Evolutionary conservation across 2,888 invertebrate species (phyloP).

Genomic region (Parasteatoda lunata): DNA sequence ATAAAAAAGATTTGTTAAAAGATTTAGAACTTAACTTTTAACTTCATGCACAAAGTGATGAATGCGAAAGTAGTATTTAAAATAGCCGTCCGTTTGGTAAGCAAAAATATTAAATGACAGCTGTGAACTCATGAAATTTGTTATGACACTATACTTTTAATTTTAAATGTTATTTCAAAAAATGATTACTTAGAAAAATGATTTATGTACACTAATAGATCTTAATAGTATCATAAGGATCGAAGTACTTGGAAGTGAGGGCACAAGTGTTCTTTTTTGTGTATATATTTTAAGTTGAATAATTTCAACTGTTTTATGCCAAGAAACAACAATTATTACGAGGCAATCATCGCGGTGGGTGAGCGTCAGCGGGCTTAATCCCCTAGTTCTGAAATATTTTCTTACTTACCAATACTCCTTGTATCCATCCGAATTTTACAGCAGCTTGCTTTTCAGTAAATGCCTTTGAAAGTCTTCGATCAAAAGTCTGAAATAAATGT

Average conservation of each 20-base stretch:
- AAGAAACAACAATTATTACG: too few species aligned
- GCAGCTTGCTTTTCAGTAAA: conserved; percentile 48
- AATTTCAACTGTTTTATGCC: too few species aligned
- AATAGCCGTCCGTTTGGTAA: neutral
- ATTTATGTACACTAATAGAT: too few species aligned
- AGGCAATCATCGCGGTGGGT: neutral
- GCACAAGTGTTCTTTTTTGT: too few species aligned
- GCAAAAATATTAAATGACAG: too few species aligned
- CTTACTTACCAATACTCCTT: conserved; percentile 90
- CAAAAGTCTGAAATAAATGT: conserved; percentile 36
- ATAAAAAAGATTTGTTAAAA: too few species aligned
- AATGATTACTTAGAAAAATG: too few species aligned
- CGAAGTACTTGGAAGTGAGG: neutral
- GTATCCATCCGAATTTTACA: conserved; percentile 96
- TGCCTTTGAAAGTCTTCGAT: conserved; percentile 46
- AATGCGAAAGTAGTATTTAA: neutral
- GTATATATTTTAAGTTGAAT: too few species aligned
- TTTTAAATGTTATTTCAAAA: too few species aligned
- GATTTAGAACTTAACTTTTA: too few species aligned
- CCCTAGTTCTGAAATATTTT: conserved; percentile 77
- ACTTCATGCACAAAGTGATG: neutral
- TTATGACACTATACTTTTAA: too few species aligned
- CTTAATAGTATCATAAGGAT: neutral
- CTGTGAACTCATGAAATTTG: too few species aligned
- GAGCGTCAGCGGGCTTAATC: neutral